phyloP scores from a whole-genome alignment of 2,797 vertebrate species.

The Lepus oiostolus region DNA sequence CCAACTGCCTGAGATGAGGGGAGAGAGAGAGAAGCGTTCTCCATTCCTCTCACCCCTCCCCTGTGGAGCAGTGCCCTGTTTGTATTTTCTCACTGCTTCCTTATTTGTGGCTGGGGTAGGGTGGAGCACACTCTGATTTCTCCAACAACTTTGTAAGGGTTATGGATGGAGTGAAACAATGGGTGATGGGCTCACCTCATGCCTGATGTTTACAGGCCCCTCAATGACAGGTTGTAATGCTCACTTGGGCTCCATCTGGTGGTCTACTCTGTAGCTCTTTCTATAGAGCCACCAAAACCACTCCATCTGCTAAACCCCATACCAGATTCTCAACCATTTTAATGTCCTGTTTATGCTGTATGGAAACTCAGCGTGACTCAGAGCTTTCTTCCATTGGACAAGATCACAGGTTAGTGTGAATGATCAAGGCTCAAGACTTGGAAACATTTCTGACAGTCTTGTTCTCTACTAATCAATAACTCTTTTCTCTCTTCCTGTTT shows the following conservation, averaged over 20 bases:
- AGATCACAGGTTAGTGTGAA: not conserved
- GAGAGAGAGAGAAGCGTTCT: not conserved
- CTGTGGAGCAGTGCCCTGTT: not conserved
- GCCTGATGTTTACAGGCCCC: not conserved
- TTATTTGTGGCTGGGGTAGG: not conserved
- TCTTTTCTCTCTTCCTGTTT: not conserved
- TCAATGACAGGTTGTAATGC: not conserved
- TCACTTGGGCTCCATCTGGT: slow-evolving; percentile 22
- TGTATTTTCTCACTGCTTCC: not conserved
- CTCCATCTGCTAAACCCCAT: not conserved
- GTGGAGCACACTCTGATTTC: not conserved
- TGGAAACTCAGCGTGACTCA: not conserved
- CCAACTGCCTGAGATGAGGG: not conserved
- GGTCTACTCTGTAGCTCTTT: not conserved
- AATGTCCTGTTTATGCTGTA: not conserved
- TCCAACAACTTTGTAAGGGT: not conserved
- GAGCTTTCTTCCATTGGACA: not conserved
- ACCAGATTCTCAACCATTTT: not conserved
- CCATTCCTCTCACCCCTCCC: not conserved
- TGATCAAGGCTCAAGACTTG: not conserved
- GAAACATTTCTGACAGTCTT: not conserved
- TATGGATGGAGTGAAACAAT: not conserved
- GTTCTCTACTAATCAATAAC: not conserved
- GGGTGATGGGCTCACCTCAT: not conserved
- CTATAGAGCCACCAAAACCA: not conserved